A percentile compares a stretch with the other conserved stretches of the same genome.
Conservation (phyloP, 1,140 invertebrate species). For the Zophobas atratus region DNA sequence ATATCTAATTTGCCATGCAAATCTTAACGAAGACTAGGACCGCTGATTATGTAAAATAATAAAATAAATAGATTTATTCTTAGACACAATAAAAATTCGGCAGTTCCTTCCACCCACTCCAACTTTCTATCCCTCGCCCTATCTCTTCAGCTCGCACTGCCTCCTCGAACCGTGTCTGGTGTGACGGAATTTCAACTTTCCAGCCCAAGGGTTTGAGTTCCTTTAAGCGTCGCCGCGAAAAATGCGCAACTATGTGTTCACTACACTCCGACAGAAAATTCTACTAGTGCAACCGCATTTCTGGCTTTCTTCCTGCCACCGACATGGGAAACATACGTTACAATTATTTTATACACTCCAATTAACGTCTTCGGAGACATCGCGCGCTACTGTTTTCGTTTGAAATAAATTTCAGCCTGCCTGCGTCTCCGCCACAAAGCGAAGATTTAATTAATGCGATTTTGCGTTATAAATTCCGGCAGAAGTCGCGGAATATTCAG, state of each 20-base stretch:
- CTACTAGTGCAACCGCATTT: constrained; percentile 41
- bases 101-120: no score
- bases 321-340: constrained; percentile 42
- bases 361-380: constrained; percentile 28
- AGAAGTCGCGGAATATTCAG: constrained; percentile 1
- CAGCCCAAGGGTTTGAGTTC: constrained; percentile 39
- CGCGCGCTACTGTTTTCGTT: constrained; percentile 12
- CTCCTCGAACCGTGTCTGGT: constrained; percentile 36
- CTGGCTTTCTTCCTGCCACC: constrained; percentile 37
- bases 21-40: no score
- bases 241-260: constrained; percentile 37
- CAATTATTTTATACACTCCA: constrained; percentile 41
- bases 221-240: constrained; percentile 45
- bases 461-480: background rate
- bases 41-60: no score
- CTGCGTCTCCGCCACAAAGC: background rate
- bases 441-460: constrained; percentile 19
- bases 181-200: constrained; percentile 51
- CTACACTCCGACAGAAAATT: constrained; percentile 42
- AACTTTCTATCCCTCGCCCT: no score
- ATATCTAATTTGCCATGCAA: no score
- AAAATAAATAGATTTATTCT: no score
- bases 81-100: no score
- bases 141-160: background rate
- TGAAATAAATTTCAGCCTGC: constrained; percentile 16